A percentile compares a stretch with the other conserved stretches of the same genome.
These are phyloP conservation scores for Oligia latruncula DNA, from an alignment of 2,888 invertebrate species.

Conservation along the genomic window DNA sequence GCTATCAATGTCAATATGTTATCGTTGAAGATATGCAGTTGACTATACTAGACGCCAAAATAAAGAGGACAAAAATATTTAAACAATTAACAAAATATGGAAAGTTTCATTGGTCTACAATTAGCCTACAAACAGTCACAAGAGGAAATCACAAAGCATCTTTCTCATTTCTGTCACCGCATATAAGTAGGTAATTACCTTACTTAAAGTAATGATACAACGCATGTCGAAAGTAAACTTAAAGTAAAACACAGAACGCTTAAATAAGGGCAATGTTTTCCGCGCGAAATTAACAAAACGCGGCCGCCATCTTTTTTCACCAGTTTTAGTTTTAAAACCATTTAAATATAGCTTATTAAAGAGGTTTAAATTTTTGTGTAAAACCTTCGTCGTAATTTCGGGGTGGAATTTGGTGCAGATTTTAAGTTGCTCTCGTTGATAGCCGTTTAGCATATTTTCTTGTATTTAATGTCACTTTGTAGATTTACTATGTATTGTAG, in stretches of 20 bases:
- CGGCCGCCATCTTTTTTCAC: slow-evolving; percentile 48
- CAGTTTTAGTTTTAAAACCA: slow-evolving; percentile 60
- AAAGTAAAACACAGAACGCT: slow-evolving; percentile 49
- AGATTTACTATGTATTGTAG: slow-evolving; percentile 50
- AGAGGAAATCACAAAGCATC: slow-evolving; percentile 1
- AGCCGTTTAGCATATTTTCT: slow-evolving; percentile 62
- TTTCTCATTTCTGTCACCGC: background rate
- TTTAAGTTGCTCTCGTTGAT: slow-evolving; percentile 47
- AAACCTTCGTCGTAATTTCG: slow-evolving; percentile 69
- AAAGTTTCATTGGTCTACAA: background rate
- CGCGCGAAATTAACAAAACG: slow-evolving; percentile 65
- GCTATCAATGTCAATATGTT: background rate
- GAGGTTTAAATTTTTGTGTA: slow-evolving; percentile 73
- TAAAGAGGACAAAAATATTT: background rate
- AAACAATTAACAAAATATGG: background rate
- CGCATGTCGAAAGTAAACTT: slow-evolving; percentile 22
- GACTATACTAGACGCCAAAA: background rate
- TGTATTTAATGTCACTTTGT: slow-evolving; percentile 52
- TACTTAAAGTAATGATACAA: slow-evolving; percentile 36
- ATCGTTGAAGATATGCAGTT: no score
- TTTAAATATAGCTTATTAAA: slow-evolving; percentile 76
- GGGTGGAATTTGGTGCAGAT: slow-evolving; percentile 65
- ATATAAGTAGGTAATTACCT: slow-evolving; percentile 33
- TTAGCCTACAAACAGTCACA: background rate
- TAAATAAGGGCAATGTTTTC: slow-evolving; percentile 57